Evolutionary conservation across 2,888 invertebrate species (phyloP), one percentile per base, ranked within the genome.

Genomic region (Yponomeuta evonymella): DNA sequence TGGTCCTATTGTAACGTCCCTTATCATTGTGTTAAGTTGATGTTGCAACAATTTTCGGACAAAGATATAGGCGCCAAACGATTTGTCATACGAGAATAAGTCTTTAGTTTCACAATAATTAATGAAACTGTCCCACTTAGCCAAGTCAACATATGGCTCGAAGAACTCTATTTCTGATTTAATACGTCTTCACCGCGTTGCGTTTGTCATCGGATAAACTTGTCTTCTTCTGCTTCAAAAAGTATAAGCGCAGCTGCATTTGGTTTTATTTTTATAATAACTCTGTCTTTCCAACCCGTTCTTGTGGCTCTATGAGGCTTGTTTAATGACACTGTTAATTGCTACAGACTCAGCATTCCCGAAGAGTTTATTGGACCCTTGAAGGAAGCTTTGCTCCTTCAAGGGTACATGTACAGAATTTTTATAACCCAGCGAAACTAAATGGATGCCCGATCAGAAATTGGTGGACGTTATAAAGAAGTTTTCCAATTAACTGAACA

Each of bases 251-350:
- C 81, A 81, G 80, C 82, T 81, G 81, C 80, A 75, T 75, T 58
- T 5, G 71, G 77, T 79, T 70, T 78, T 82, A 81, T 81, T 81
- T 81, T 81, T 81, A 78, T 80, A 80, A 65, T 43, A 48, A 15
- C 69, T 70, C 72, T 72, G 70, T 71, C 67, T 73, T 69, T 69
- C 73, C 71, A 76, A 80, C 80, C 77, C 77, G 81, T 79, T 80
- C 79, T 72, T 63, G 62, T 30, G 23, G 64, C 69, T 43, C 48
- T 48, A 30, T 65, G 48, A 8, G 33, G 75, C 81, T 79, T 76
- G 79, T 81, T 83, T 85, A 86, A 87, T 86, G 80, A 83, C 78
- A 82, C 81, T 81, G 87, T 87, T 89, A 89, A 89, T 88, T 90
- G 88, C 88, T 85, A 85, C 82, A 83, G 79, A 83, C 79, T 83